Conservation (phyloP, 2,888 invertebrate genomes). For the Sinohyriopsis cumingii region DNA sequence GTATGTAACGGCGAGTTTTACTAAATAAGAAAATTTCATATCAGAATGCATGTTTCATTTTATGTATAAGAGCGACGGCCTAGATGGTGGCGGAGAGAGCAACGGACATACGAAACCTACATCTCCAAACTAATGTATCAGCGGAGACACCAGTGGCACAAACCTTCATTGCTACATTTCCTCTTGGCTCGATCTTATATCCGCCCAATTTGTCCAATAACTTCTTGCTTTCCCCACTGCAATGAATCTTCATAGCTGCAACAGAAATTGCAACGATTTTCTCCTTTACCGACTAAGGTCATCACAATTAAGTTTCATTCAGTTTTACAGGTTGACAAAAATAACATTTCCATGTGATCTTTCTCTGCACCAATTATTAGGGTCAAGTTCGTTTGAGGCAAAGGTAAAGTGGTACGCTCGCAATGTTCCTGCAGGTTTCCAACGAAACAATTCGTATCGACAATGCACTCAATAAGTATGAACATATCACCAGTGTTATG, state of each 20-base stretch:
- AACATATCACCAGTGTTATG: too few relatives aligned
- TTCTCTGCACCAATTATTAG: too few relatives aligned
- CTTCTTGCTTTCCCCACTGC: conserved; percentile 62
- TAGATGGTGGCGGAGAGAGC: too few relatives aligned
- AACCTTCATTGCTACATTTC: conserved; percentile 72
- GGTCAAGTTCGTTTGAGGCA: too few relatives aligned
- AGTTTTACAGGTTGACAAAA: not conserved
- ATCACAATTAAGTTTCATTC: not conserved
- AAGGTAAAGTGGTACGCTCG: too few relatives aligned
- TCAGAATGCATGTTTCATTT: too few relatives aligned
- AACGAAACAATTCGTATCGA: too few relatives aligned
- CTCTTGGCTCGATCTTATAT: conserved; percentile 69
- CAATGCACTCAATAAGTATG: too few relatives aligned
- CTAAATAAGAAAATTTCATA: too few relatives aligned
- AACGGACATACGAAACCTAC: not conserved
- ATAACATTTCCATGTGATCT: not conserved
- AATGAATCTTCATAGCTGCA: conserved; percentile 70
- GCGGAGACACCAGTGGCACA: not conserved
- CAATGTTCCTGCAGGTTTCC: too few relatives aligned
- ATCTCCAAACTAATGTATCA: not conserved
- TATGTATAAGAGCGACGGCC: too few relatives aligned
- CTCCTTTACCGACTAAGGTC: not conserved
- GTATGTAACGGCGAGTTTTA: too few relatives aligned
- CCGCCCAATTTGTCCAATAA: conserved; percentile 71
- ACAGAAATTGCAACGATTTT: conserved; percentile 4